Evolutionary conservation across 2,113 vertebrate genomes (phyloP), one percentile per base, ranked within the genome.

Genomic region (Mus pahari): DNA sequence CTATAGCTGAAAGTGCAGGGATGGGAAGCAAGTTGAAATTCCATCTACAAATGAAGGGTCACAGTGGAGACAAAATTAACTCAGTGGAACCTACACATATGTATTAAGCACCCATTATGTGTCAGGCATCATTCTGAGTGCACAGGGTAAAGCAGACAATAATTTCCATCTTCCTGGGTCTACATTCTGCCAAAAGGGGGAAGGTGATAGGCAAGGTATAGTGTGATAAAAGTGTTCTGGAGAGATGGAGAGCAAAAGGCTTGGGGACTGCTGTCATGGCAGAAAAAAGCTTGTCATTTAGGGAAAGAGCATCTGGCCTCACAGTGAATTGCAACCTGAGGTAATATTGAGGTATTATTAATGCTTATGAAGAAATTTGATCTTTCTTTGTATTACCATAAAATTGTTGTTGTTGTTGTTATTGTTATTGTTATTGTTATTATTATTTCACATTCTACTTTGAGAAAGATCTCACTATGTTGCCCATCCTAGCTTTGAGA

Each of bases 1-100:
- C 31, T 39, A 84, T 1, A 45, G 58, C 58, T 84, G 39, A 73
- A 98, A 98, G 92, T 90, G 90, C 55, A 95, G 50, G 33, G 19
- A 33, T 10, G 31, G 33, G 55, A 3, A 39, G 58, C 81, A 83
- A 50, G 31, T 55, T 90, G 75, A 90, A 48, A 82, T 74, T 75
- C 45, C 58, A 68, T 33, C 81, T 68, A 45, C 20, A 83, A 90
- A 36, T 39, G n/a, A 84, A 60, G 62, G 31, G 55, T 62, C 7
- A 13, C 24, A 64, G 64, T 31, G 24, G 20, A 91, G 36, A 88
- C 70, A 95, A 11, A 55, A 39, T 39, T 79, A 22, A 55, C 70
- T 78, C 81, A 24, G 90, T 60, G 55, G 16, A 93, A 20, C 78
- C 31, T 70, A 70, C n/a, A 73, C 60, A 50, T 50, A 77, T 81